phyloP scores from a whole-genome alignment of 2,113 vertebrate species.

The Otocyon megalotis region DNA sequence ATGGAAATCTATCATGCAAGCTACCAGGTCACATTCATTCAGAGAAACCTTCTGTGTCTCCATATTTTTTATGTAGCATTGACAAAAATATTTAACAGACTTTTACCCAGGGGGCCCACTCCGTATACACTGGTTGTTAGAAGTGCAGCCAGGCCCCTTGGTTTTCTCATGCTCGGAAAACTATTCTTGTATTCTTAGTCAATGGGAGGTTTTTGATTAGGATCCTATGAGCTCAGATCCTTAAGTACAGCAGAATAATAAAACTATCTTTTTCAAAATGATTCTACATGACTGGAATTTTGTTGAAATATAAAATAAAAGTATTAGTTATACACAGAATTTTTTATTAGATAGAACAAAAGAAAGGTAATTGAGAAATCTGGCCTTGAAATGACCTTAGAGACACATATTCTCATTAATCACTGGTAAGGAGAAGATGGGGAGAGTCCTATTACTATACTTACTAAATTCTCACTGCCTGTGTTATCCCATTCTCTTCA shows the following conservation, averaged over 20 bases:
- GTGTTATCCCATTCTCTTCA: not conserved
- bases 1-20: slow-evolving; percentile 43
- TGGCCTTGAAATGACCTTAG: not conserved
- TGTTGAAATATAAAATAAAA: not conserved
- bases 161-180: not conserved
- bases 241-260: slow-evolving; percentile 13
- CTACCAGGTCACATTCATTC: not conserved
- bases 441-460: not conserved
- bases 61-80: not conserved
- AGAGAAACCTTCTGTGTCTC: not conserved
- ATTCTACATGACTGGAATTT: slow-evolving; percentile 16
- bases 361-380: slow-evolving; percentile 41
- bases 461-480: not conserved
- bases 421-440: not conserved
- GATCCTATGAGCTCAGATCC: not conserved
- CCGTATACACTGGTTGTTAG: not conserved
- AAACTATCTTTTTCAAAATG: slow-evolving; percentile 28
- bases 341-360: not conserved
- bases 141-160: not conserved
- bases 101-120: not conserved
- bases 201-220: not conserved
- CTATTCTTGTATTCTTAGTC: not conserved
- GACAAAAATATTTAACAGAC: slow-evolving; percentile 11
- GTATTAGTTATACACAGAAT: not conserved
- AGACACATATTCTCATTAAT: not conserved